A percentile compares a stretch with the other conserved stretches of the same genome.
Conservation (phyloP, 2,113 vertebrate genomes). For the Hippocampus abdominalis region DNA sequence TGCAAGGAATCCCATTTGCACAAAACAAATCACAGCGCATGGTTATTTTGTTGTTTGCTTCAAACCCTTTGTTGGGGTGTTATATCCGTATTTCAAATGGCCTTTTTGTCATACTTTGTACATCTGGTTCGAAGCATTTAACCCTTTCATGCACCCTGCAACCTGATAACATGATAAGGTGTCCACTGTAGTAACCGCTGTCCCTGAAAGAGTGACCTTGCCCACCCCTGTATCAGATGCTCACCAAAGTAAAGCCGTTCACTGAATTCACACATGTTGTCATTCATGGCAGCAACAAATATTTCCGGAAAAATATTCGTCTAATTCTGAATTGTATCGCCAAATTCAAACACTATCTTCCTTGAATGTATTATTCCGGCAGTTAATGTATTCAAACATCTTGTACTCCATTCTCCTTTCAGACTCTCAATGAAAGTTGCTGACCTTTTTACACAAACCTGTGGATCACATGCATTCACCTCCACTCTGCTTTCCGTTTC, state of each 20-base stretch:
- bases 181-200: too few relatives aligned
- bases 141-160: too few relatives aligned
- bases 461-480: conserved; percentile 35
- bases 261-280: neutral
- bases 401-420: conserved; percentile 10
- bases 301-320: neutral
- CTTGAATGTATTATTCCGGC: neutral
- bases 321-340: neutral
- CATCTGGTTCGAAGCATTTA: too few relatives aligned
- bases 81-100: too few relatives aligned
- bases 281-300: neutral
- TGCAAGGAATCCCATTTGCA: too few relatives aligned
- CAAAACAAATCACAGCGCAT: too few relatives aligned
- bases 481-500: conserved; percentile 36
- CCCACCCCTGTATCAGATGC: too few relatives aligned
- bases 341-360: neutral
- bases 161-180: too few relatives aligned
- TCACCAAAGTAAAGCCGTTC: neutral
- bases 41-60: too few relatives aligned
- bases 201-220: too few relatives aligned
- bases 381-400: neutral
- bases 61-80: too few relatives aligned
- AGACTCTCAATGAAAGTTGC: conserved; percentile 22
- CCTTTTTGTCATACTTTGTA: too few relatives aligned
- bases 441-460: conserved; percentile 28